Conservation (phyloP, 2,113 vertebrate species). For the Tiliqua scincoides region DNA sequence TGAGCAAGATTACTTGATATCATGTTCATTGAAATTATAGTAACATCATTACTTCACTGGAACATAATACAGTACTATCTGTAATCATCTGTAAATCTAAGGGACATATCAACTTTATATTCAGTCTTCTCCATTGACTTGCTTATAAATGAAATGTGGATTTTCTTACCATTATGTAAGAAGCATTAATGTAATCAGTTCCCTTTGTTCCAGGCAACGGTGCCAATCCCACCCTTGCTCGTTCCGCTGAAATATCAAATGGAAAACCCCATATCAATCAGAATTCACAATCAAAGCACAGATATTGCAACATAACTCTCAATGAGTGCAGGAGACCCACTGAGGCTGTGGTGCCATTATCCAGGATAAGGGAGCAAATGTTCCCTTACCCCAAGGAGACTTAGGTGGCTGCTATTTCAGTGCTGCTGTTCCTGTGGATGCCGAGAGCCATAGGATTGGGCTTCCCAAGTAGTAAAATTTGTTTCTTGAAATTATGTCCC, state of each 20-base stretch:
- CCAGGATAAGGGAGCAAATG: too few relatives aligned
- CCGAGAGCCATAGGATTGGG: too few relatives aligned
- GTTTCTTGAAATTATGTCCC: too few relatives aligned
- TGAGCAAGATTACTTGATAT: slow-evolving; percentile 51
- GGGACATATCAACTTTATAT: slow-evolving; percentile 67
- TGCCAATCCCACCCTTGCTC: slow-evolving; percentile 89
- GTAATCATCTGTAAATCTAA: slow-evolving; percentile 61
- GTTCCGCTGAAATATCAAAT: slow-evolving; percentile 81
- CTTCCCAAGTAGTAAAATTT: too few relatives aligned
- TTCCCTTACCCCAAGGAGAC: too few relatives aligned
- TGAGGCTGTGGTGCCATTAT: too few relatives aligned
- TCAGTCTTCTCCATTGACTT: slow-evolving; percentile 72
- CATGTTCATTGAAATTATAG: slow-evolving; percentile 57
- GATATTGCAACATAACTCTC: slow-evolving; percentile 47
- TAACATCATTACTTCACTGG: slow-evolving; percentile 56
- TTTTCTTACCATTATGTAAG: slow-evolving; percentile 95
- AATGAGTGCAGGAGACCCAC: too few relatives aligned
- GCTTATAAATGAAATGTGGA: slow-evolving; percentile 68
- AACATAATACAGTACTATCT: slow-evolving; percentile 64
- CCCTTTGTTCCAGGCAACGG: slow-evolving; percentile 93
- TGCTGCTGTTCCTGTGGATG: too few relatives aligned
- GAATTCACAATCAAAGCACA: slow-evolving; percentile 50
- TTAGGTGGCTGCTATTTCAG: too few relatives aligned
- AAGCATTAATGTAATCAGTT: slow-evolving; percentile 97
- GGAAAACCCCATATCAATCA: slow-evolving; percentile 32